Conservation (phyloP, 1,140 invertebrate species). For the Formica selysi region DNA sequence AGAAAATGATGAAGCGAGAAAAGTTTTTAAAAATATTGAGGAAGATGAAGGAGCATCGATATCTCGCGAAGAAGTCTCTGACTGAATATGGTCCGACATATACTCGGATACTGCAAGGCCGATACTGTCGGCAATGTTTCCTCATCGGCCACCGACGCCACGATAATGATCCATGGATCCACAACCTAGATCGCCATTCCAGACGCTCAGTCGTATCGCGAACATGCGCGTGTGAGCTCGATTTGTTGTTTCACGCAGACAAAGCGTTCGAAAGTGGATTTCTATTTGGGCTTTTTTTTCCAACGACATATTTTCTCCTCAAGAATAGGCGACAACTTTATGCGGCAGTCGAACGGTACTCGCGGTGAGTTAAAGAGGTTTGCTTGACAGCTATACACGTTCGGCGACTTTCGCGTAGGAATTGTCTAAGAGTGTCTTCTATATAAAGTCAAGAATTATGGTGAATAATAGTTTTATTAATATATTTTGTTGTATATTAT, state of each 20-base stretch:
- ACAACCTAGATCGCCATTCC: slow-evolving; percentile 60
- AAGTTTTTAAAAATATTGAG: not conserved
- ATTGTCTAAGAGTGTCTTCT: not conserved
- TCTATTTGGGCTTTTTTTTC: not conserved
- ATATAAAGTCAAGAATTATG: not conserved
- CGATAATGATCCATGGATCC: slow-evolving; percentile 55
- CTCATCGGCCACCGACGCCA: slow-evolving; percentile 58
- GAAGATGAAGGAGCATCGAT: not conserved
- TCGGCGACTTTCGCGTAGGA: not conserved
- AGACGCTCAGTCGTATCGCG: slow-evolving; percentile 40
- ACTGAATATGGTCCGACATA: not conserved
- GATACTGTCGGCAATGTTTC: slow-evolving; percentile 31
- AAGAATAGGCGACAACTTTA: not conserved
- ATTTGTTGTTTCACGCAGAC: not conserved
- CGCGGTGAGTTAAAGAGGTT: slow-evolving; percentile 24
- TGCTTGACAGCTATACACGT: not conserved
- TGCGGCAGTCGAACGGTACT: slow-evolving; percentile 24
- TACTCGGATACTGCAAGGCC: slow-evolving; percentile 26
- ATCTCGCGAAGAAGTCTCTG: too few species aligned
- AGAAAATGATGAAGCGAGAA: not conserved
- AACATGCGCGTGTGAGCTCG: slow-evolving; percentile 17
- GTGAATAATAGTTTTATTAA: slow-evolving; percentile 33
- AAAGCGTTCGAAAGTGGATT: slow-evolving; percentile 9
- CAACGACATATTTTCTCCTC: not conserved
- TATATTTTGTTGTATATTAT: not conserved